Percentiles rank a stretch among this genome's conserved stretches.
Conservation (phyloP, 1,140 invertebrate species). For the Acromyrmex charruanus region DNA sequence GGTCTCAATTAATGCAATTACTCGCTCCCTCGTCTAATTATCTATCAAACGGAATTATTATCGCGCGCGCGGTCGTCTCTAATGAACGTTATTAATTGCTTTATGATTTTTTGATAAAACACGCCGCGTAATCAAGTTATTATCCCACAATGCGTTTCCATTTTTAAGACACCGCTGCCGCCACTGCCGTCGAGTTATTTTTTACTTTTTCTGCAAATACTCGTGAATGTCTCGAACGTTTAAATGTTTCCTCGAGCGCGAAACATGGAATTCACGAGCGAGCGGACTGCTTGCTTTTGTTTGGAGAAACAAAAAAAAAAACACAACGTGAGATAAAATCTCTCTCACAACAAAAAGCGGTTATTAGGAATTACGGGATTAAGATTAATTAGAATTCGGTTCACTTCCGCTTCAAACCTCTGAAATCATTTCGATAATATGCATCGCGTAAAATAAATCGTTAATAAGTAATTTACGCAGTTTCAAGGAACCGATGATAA, state of each 20-base stretch:
- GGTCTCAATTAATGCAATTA: constrained; percentile 84
- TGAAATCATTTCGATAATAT: constrained; percentile 11
- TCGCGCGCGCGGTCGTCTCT: constrained; percentile 73
- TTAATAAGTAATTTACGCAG: constrained; percentile 9
- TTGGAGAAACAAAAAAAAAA: constrained; percentile 16
- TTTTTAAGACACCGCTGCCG: neutral
- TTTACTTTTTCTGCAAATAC: neutral
- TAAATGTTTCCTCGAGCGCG: constrained; percentile 29
- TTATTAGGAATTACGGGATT: neutral
- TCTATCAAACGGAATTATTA: constrained; percentile 84
- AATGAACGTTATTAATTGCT: constrained; percentile 86
- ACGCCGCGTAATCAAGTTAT: constrained; percentile 80
- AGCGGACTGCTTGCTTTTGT: no score
- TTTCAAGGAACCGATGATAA: constrained; percentile 4
- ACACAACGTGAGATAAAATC: neutral
- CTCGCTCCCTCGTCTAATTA: constrained; percentile 83
- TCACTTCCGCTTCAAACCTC: neutral
- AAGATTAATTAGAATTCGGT: neutral
- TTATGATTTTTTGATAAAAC: constrained; percentile 86
- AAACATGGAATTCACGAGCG: neutral
- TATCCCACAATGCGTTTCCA: constrained; percentile 79
- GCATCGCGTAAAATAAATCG: neutral
- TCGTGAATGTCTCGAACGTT: constrained; percentile 26
- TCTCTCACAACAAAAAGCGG: neutral
- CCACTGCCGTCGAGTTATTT: neutral